Evolutionary conservation across 2,113 vertebrate genomes (phyloP).

Genomic region (Prochilodus magdalenae): DNA sequence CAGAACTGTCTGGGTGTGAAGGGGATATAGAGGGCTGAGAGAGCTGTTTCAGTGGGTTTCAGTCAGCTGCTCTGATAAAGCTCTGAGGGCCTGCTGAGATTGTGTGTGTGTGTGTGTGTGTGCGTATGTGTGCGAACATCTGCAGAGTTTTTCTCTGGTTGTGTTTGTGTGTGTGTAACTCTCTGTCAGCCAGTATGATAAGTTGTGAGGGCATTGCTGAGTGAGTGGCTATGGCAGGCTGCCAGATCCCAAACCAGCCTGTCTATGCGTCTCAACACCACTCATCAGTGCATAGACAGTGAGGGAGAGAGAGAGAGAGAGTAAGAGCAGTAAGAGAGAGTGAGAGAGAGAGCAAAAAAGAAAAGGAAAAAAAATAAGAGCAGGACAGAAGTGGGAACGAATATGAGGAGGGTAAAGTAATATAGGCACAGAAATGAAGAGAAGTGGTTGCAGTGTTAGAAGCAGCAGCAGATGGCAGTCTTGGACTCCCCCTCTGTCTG

Average conservation of each 20-base stretch:
- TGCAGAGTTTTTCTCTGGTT: not conserved
- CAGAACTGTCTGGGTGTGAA: not conserved
- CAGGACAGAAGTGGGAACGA: constrained; percentile 32
- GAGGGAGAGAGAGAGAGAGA: constrained; percentile 22
- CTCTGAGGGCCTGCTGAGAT: constrained; percentile 14
- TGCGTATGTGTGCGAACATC: not conserved
- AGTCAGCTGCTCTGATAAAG: constrained; percentile 36
- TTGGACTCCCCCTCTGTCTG: constrained; percentile 80
- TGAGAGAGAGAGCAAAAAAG: constrained; percentile 25
- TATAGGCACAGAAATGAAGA: constrained; percentile 22
- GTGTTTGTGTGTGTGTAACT: constrained; percentile 57
- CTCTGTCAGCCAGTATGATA: constrained; percentile 77
- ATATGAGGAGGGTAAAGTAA: constrained; percentile 47
- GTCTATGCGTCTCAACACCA: constrained; percentile 11
- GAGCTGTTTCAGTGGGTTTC: constrained; percentile 28
- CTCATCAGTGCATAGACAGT: constrained; percentile 22
- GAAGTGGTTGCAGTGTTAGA: constrained; percentile 21
- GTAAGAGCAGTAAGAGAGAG: no score
- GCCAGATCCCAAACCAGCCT: constrained; percentile 74
- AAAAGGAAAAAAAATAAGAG: not conserved
- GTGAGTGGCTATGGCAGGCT: constrained; percentile 75
- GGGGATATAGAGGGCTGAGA: not conserved
- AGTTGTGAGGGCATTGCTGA: constrained; percentile 81
- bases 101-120: not conserved
- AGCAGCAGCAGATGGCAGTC: constrained; percentile 91